Conservation (phyloP, 2,797 vertebrate species). For the Urosaurus nigricauda region DNA sequence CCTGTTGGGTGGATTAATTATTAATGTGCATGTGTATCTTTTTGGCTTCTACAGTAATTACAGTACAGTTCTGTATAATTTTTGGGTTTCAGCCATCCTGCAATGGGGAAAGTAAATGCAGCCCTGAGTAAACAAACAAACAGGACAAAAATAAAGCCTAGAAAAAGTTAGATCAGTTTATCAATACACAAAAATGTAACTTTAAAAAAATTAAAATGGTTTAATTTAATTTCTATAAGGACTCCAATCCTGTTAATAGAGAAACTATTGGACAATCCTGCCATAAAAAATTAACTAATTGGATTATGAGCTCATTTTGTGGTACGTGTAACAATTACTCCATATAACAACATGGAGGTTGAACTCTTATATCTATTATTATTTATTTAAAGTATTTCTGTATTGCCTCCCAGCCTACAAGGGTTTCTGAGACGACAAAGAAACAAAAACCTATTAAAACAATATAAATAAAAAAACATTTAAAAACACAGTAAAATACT, state of each 20-base stretch:
- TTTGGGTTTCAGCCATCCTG: neutral
- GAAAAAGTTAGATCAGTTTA: neutral
- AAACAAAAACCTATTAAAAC: too few species aligned
- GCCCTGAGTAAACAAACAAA: neutral
- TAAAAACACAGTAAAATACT: too few species aligned
- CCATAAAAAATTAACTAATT: too few species aligned
- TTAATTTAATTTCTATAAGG: neutral
- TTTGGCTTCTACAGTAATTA: neutral
- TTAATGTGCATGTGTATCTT: accelerated
- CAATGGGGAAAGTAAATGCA: neutral
- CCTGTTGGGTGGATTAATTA: neutral
- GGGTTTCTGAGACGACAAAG: too few species aligned
- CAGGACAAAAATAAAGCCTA: neutral
- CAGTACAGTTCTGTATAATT: neutral
- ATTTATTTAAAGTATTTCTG: too few species aligned
- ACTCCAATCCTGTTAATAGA: neutral
- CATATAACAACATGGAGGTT: too few species aligned
- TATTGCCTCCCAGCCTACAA: too few species aligned
- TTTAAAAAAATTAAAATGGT: neutral
- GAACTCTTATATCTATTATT: too few species aligned
- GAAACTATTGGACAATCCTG: too few species aligned
- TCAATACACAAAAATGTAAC: neutral
- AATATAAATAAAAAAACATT: too few species aligned
- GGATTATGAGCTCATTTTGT: too few species aligned
- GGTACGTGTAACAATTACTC: too few species aligned